These are phyloP conservation scores for Palythoa grandiflora DNA, from an alignment of 92 coral and sea anemone genomes.

Conservation along the genomic window DNA sequence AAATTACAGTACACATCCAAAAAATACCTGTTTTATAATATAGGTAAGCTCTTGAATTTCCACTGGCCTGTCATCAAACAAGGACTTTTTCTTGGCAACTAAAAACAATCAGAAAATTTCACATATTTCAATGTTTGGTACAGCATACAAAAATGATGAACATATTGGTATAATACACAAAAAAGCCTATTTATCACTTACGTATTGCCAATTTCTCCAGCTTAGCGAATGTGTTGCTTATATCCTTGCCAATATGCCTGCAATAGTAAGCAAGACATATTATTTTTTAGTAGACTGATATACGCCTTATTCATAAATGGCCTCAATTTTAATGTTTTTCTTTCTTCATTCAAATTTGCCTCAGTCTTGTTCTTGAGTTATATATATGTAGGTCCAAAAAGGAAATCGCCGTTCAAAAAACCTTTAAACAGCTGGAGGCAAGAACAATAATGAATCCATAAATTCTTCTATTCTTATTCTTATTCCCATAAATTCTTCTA, in stretches of 20 bases:
- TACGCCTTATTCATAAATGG: neutral
- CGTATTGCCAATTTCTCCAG: constrained; percentile 97
- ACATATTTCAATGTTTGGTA: neutral
- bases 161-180: too few species aligned
- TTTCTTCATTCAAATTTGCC: too few species aligned
- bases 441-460: too few species aligned
- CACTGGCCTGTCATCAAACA: constrained; percentile 99
- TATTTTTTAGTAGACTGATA: too few species aligned
- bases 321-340: too few species aligned
- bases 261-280: neutral
- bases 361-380: too few species aligned
- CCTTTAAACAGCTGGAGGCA: too few species aligned
- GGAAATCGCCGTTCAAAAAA: too few species aligned
- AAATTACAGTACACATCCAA: neutral
- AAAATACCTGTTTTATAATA: constrained; percentile 91
- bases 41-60: constrained; percentile 99
- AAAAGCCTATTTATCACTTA: constrained; percentile 59
- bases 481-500: too few species aligned
- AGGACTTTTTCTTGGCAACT: constrained; percentile 99
- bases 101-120: neutral
- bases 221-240: constrained; percentile 94
- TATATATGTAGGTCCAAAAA: too few species aligned
- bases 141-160: too few species aligned
- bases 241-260: constrained; percentile 96
- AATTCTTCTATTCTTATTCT: too few species aligned